phyloP scores from a whole-genome alignment of 2,113 vertebrate genomes.

The Mirza zaza region DNA sequence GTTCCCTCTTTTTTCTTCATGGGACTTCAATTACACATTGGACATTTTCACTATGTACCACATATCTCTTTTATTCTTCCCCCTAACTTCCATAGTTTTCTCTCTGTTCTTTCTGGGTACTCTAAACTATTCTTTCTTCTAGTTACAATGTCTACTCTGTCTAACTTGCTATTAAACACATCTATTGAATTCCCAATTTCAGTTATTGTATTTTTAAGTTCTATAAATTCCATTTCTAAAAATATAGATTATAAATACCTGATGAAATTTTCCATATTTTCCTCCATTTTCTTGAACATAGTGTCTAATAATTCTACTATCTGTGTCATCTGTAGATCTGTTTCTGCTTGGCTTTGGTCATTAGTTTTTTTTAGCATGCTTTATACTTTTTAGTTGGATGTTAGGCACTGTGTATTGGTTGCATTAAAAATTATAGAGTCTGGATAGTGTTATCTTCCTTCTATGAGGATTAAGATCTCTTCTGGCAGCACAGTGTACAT shows the following conservation, averaged over 20 bases:
- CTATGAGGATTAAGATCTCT: slow-evolving; percentile 1
- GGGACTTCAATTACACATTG: neutral
- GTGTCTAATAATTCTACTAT: neutral
- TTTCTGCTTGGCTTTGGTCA: neutral
- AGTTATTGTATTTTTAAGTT: neutral
- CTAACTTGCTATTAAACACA: neutral
- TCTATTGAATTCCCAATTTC: neutral
- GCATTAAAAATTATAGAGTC: neutral
- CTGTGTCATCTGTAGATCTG: neutral
- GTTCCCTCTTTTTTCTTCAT: neutral
- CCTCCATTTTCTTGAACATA: neutral
- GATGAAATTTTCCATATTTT: neutral
- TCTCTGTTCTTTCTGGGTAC: neutral
- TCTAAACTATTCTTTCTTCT: neutral
- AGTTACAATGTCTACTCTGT: neutral
- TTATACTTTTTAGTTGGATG: neutral
- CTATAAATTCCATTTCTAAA: neutral
- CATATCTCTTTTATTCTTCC: neutral
- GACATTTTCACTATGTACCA: neutral
- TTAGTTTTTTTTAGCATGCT: neutral
- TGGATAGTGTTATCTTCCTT: neutral
- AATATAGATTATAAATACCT: neutral
- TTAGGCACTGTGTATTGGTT: neutral
- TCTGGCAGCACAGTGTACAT: neutral
- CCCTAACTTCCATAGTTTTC: neutral